phyloP scores from a whole-genome alignment of 1,140 invertebrate species.

The Dermatophagoides farinae region DNA sequence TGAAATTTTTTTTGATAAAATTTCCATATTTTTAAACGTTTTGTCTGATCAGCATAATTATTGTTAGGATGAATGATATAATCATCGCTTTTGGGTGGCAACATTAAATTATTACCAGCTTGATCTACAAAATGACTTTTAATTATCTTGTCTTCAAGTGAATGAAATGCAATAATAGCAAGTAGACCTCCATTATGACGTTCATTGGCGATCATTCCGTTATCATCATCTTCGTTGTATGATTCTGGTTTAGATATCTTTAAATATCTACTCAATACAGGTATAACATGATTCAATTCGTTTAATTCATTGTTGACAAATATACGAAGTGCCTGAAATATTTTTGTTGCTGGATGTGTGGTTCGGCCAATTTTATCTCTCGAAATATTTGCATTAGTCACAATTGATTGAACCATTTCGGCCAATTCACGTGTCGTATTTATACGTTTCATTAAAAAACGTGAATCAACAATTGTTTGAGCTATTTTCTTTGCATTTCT shows the following conservation, averaged over 20 bases:
- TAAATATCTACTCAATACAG: conserved; percentile 52
- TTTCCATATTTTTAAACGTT: conserved; percentile 44
- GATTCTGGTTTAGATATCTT: neutral
- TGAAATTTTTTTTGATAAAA: conserved; percentile 60
- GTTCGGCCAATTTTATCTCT: conserved; percentile 52
- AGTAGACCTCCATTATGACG: conserved; percentile 38
- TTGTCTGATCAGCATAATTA: conserved; percentile 34
- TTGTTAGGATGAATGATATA: conserved; percentile 18
- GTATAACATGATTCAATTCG: conserved; percentile 72
- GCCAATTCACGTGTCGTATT: conserved; percentile 62
- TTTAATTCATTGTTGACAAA: conserved; percentile 95
- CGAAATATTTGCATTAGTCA: conserved; percentile 24
- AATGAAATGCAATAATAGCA: conserved; percentile 71
- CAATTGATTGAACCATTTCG: conserved; percentile 37
- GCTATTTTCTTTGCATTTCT: conserved; percentile 66
- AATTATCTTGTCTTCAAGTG: conserved; percentile 80
- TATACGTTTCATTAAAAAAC: conserved; percentile 54
- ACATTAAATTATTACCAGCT: conserved; percentile 33
- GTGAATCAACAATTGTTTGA: conserved; percentile 61
- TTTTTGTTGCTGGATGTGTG: conserved; percentile 60
- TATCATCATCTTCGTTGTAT: neutral
- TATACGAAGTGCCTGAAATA: conserved; percentile 80
- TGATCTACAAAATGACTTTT: conserved; percentile 68
- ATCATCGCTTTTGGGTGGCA: neutral
- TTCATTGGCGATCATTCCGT: neutral